These are phyloP conservation scores for Calephelis perditalis DNA, from an alignment of 2,888 invertebrate species.

Conservation along the genomic window DNA sequence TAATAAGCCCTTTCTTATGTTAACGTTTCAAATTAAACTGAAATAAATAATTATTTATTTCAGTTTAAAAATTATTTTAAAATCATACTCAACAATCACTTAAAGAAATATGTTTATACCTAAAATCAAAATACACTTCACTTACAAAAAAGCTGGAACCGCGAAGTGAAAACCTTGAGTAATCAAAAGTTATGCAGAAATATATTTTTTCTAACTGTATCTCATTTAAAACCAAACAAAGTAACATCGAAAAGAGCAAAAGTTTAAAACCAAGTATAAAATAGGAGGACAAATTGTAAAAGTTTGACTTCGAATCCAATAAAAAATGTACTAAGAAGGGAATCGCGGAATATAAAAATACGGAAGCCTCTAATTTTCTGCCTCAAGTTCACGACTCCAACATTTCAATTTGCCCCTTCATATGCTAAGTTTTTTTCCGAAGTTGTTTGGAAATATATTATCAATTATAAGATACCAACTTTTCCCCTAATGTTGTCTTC, in stretches of 20 bases:
- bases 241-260: conserved; percentile 1
- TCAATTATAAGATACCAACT: conserved; percentile 3
- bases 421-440: background rate
- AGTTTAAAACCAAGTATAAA: conserved; percentile 2
- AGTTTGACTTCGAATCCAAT: conserved; percentile 3
- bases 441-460: background rate
- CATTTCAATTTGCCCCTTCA: conserved; percentile 2
- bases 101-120: too few relatives aligned
- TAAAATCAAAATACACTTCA: too few relatives aligned
- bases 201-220: background rate
- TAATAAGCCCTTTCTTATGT: too few relatives aligned
- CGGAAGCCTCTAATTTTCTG: conserved; percentile 3
- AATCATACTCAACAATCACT: too few relatives aligned
- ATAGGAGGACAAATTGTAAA: conserved; percentile 7
- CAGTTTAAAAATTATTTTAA: too few relatives aligned
- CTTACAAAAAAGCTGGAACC: too few relatives aligned
- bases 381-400: background rate
- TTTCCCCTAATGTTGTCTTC: conserved; percentile 1
- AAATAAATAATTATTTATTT: too few relatives aligned
- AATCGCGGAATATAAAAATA: background rate
- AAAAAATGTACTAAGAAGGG: conserved; percentile 3
- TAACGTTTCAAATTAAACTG: too few relatives aligned
- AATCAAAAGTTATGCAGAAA: too few relatives aligned
- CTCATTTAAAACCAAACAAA: conserved; percentile 7
- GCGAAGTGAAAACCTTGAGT: too few relatives aligned